Percentiles rank a stretch among this genome's conserved stretches.
Conservation (phyloP, 2,113 vertebrate species). For the Romanogobio albipinnatus region DNA sequence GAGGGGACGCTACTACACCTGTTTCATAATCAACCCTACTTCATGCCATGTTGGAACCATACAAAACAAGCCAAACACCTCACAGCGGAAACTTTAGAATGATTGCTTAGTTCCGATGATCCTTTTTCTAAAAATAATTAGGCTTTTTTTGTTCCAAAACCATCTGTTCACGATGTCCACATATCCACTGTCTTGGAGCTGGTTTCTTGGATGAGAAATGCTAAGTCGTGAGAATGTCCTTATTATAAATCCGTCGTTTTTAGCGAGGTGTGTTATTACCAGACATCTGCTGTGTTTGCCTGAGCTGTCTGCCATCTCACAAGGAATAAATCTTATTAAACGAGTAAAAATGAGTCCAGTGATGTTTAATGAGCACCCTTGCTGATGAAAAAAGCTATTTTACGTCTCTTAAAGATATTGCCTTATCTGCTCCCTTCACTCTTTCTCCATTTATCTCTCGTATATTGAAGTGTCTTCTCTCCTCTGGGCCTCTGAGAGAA, state of each 20-base stretch:
- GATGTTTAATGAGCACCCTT: constrained; percentile 59
- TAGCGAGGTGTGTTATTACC: constrained; percentile 50
- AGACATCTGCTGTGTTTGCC: constrained; percentile 57
- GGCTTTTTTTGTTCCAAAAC: constrained; percentile 29
- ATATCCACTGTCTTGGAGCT: constrained; percentile 1
- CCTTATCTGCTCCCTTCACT: constrained; percentile 45
- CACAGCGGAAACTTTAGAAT: constrained; percentile 6
- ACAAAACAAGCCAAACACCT: constrained; percentile 13
- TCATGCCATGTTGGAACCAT: background rate
- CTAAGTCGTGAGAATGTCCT: constrained; percentile 3
- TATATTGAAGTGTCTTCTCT: constrained; percentile 16
- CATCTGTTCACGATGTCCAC: constrained; percentile 46
- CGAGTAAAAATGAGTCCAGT: constrained; percentile 53
- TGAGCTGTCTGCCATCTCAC: constrained; percentile 43
- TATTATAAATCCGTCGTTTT: constrained; percentile 35
- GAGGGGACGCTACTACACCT: constrained; percentile 14
- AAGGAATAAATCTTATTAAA: constrained; percentile 56
- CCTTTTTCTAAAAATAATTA: constrained; percentile 15
- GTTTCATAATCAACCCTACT: constrained; percentile 13
- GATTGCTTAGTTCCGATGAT: background rate
- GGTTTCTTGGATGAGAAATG: constrained; percentile 33
- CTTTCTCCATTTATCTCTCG: constrained; percentile 4
- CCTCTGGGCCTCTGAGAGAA: constrained; percentile 36
- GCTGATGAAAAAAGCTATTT: constrained; percentile 41
- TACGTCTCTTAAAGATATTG: constrained; percentile 45